Conservation (phyloP, 2,888 invertebrate species). For the Tribolium freemani region DNA sequence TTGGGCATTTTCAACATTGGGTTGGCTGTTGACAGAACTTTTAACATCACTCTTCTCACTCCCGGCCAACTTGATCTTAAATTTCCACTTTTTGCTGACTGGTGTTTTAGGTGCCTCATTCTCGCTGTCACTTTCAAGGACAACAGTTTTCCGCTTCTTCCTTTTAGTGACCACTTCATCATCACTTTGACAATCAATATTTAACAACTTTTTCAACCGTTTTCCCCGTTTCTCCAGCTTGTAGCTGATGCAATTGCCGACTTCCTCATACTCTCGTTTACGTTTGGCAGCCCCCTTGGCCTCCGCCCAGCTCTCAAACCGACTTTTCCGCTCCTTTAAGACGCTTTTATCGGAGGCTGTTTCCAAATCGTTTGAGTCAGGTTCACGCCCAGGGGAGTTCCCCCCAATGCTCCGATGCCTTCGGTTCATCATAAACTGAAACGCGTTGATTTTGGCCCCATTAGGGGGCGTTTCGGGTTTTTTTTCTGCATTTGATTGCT, state of each 20-base stretch:
- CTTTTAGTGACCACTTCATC: conserved; percentile 38
- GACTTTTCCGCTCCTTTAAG: conserved; percentile 44
- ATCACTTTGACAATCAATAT: conserved; percentile 57
- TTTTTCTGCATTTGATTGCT: neutral
- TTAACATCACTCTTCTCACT: conserved; percentile 39
- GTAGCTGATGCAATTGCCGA: conserved; percentile 72
- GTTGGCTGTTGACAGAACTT: conserved; percentile 5
- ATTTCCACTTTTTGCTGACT: conserved; percentile 48
- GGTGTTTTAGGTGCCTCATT: neutral
- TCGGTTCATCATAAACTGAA: conserved; percentile 78
- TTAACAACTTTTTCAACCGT: conserved; percentile 70
- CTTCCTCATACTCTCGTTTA: conserved; percentile 72
- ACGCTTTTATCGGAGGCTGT: conserved; percentile 2
- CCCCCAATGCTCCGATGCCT: conserved; percentile 75
- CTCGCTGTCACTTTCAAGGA: conserved; percentile 34
- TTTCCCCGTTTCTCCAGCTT: conserved; percentile 76
- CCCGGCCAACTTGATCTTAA: conserved; percentile 48
- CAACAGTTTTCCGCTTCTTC: conserved; percentile 35
- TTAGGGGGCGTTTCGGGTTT: neutral
- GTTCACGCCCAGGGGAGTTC: conserved; percentile 75
- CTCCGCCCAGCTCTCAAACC: conserved; percentile 75
- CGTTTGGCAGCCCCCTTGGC: conserved; percentile 74
- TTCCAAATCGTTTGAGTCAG: conserved; percentile 46
- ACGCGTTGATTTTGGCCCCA: conserved; percentile 69
- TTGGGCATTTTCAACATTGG: too few species aligned